A percentile compares a stretch with the other conserved stretches of the same genome.
These are phyloP conservation scores for Eupsittula cactorum DNA, from an alignment of 2,113 vertebrate genomes.

Conservation along the genomic window DNA sequence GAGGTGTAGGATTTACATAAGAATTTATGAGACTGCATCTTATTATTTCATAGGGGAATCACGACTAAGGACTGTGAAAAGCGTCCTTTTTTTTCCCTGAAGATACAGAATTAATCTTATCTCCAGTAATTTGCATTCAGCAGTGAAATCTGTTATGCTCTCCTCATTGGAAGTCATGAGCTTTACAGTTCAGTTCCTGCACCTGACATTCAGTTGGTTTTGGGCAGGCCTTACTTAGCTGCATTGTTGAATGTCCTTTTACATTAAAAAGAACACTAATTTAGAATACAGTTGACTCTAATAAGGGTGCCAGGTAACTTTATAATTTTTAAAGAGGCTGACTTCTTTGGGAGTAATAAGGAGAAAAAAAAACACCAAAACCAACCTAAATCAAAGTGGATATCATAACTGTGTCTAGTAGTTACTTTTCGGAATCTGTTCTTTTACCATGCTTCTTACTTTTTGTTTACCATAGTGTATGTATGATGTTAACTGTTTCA, in stretches of 20 bases:
- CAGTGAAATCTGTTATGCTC: background rate
- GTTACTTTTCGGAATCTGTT: conserved; percentile 20
- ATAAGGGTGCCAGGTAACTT: background rate
- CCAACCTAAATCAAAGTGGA: background rate
- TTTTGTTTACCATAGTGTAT: background rate
- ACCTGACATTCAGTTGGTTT: background rate
- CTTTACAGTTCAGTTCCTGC: background rate
- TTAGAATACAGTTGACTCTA: background rate
- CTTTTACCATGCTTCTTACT: conserved; percentile 14
- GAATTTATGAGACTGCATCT: background rate
- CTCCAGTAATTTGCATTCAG: background rate
- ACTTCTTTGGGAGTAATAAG: background rate
- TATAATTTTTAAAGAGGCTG: background rate
- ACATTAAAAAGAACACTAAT: background rate
- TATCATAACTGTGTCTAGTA: background rate
- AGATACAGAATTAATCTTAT: background rate
- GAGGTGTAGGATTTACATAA: background rate
- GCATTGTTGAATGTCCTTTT: background rate
- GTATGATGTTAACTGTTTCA: conserved; percentile 7
- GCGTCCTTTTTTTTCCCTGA: background rate
- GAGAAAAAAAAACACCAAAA: background rate
- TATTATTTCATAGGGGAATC: background rate
- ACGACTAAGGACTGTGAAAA: background rate
- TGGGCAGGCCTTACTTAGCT: background rate
- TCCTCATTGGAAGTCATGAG: background rate